Evolutionary conservation across 2,888 invertebrate species (phyloP), one percentile per base, ranked within the genome.

Genomic region (Scaptomyza caliginosa): DNA sequence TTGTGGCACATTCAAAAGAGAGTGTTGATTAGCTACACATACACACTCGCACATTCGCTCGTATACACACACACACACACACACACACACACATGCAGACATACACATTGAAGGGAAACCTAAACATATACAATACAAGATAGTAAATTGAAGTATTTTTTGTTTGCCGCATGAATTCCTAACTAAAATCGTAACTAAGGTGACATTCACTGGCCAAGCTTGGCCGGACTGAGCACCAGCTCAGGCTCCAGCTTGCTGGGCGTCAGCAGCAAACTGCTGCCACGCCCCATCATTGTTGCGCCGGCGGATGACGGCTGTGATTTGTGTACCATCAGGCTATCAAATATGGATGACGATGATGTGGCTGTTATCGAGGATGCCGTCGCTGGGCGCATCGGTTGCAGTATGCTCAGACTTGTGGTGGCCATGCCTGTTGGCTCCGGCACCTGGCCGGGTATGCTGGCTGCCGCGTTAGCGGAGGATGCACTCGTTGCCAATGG

Each of bases 221-320:
- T 92, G 28, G 92, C 90, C 48, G 92, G 92, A 83, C 91, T 92
- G 70, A 92, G 87, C 72, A 92, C 89, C 68, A 92, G 74, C 77
- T 92, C 92, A 51, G 91, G 89, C 79, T 91, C 91, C 50, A 88
- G 86, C 73, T 90, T 89, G 67, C 73, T 86, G 45, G 67, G 59
- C n/a, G 67, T 24, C 43, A 79, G 52, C 39, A 85, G 62, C 21
- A 59, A 49, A 21, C 49, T 68, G 32, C 48, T 69, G 63, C 88
- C 83, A 54, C 83, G 87, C 46, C 78, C 76, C 52, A 70, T 78
- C 51, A 59, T 55, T 16, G 56, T 23, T 49, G 64, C 51, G 32
- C 58, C 58, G 32, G 83, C 86, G 68, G 83, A 83, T 60, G 83
- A 82, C 57, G 85, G 83, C 63, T 83, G 82, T 65, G 82, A 77